Percentiles rank a stretch among this genome's conserved stretches.
phyloP scores from a whole-genome alignment of 2,888 invertebrate species.

The Hydroisotoma schaefferi region DNA sequence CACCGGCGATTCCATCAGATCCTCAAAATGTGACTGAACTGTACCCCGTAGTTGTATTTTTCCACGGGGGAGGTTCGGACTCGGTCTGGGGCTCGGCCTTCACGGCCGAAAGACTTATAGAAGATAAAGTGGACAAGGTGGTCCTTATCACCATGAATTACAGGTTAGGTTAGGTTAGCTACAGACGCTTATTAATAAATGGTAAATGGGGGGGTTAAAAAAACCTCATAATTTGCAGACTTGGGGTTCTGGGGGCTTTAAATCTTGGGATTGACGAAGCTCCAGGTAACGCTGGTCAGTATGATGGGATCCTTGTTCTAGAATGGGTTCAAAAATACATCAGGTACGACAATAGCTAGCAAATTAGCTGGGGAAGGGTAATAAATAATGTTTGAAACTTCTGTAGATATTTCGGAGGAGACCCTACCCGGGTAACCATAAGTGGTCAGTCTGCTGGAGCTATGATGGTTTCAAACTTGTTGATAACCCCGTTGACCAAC shows the following conservation, averaged over 20 bases:
- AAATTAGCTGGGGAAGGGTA: constrained; percentile 14
- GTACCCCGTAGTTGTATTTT: constrained; percentile 23
- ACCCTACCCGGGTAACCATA: constrained; percentile 2
- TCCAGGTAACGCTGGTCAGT: constrained; percentile 36
- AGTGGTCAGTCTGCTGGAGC: constrained; percentile 34
- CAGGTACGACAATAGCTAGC: constrained; percentile 13
- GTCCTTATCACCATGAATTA: constrained; percentile 36
- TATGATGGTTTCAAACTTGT: constrained; percentile 33
- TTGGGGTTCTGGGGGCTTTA: constrained; percentile 25
- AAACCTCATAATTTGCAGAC: neutral
- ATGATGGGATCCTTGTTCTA: constrained; percentile 34
- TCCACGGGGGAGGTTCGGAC: constrained; percentile 2
- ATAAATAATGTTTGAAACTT: neutral
- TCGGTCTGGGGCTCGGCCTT: constrained; percentile 26
- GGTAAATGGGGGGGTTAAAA: constrained; percentile 3
- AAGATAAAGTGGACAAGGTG: constrained; percentile 19
- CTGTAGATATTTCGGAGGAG: constrained; percentile 10
- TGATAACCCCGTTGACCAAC: constrained; percentile 22
- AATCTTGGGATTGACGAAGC: constrained; percentile 36
- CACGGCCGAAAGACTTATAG: constrained; percentile 29
- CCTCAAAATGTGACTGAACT: neutral
- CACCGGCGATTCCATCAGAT: constrained; percentile 16
- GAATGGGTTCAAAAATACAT: constrained; percentile 39
- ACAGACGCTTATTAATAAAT: constrained; percentile 4
- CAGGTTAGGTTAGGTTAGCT: constrained; percentile 8